Conservation (phyloP, 2,113 vertebrate genomes). For the Turdus rufiventris region DNA sequence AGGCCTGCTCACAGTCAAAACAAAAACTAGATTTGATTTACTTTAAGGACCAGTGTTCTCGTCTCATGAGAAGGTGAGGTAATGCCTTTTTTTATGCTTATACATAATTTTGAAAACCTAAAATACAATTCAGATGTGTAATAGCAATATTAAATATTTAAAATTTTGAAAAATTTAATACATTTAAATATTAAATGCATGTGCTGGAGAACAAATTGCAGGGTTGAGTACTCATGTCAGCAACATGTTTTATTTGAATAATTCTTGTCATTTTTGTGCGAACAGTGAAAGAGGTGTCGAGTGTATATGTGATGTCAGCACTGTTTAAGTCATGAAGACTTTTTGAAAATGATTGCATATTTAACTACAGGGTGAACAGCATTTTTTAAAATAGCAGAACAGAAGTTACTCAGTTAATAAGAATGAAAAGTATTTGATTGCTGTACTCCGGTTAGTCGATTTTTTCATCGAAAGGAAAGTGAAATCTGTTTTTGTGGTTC, state of each 20-base stretch:
- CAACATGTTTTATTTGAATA: background rate
- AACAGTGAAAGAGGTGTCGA: background rate
- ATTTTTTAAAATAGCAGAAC: background rate
- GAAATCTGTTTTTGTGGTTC: background rate
- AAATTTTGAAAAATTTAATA: constrained; percentile 12
- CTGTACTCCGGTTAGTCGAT: background rate
- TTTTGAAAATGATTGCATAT: background rate
- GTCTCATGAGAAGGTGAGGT: constrained; percentile 3
- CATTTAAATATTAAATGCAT: constrained; percentile 9
- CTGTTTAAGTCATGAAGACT: background rate
- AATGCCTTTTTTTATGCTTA: constrained; percentile 8
- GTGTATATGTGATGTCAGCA: background rate
- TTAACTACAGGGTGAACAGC: background rate
- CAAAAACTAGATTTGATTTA: background rate
- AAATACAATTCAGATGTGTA: constrained; percentile 1
- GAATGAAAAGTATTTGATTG: background rate
- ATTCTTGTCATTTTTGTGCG: background rate
- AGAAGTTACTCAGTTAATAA: background rate
- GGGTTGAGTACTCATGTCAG: background rate
- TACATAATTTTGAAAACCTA: constrained; percentile 29
- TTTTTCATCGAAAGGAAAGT: background rate
- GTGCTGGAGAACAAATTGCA: background rate
- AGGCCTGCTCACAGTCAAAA: background rate
- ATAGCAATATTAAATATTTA: background rate
- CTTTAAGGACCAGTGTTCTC: background rate